Evolutionary conservation across 1,140 invertebrate species (phyloP).

Genomic region (Drosophila littoralis): DNA sequence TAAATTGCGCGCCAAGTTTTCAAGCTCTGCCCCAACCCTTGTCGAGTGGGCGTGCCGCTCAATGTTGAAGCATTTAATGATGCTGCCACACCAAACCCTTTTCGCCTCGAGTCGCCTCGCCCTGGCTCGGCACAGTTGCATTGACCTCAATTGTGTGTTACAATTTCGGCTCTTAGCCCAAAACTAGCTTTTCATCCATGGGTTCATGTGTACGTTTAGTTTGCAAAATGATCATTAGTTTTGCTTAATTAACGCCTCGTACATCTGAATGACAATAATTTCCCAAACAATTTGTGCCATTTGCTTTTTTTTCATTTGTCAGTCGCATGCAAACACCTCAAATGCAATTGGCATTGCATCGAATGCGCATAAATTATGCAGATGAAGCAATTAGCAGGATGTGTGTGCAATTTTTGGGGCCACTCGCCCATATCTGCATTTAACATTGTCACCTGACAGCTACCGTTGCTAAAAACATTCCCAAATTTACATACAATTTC

Average conservation of each 20-base stretch:
- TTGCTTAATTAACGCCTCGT: slow-evolving; percentile 70
- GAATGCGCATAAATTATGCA: slow-evolving; percentile 74
- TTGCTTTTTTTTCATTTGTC: background rate
- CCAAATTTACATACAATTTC: slow-evolving; percentile 74
- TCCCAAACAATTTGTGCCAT: slow-evolving; percentile 22
- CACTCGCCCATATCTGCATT: slow-evolving; percentile 25
- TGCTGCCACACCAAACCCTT: background rate
- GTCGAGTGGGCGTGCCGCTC: slow-evolving; percentile 48
- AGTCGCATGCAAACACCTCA: slow-evolving; percentile 52
- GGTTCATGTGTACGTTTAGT: slow-evolving; percentile 50
- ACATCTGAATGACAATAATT: slow-evolving; percentile 49
- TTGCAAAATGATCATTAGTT: slow-evolving; percentile 70
- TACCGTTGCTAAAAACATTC: slow-evolving; percentile 52
- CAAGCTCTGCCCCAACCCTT: slow-evolving; percentile 12
- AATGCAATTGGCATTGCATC: slow-evolving; percentile 75
- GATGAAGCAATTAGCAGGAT: slow-evolving; percentile 74
- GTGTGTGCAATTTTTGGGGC: slow-evolving; percentile 37
- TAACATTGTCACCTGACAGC: slow-evolving; percentile 70
- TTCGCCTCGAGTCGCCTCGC: slow-evolving; percentile 3
- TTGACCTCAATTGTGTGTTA: slow-evolving; percentile 15
- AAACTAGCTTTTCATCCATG: background rate
- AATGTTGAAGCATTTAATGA: slow-evolving; percentile 44
- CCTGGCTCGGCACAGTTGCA: slow-evolving; percentile 4
- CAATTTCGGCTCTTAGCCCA: slow-evolving; percentile 9
- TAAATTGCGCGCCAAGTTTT: slow-evolving; percentile 62